Base-by-base conservation (phyloP, 2,888 invertebrate genomes). In the Troglohyphantes excavatus region DNA sequence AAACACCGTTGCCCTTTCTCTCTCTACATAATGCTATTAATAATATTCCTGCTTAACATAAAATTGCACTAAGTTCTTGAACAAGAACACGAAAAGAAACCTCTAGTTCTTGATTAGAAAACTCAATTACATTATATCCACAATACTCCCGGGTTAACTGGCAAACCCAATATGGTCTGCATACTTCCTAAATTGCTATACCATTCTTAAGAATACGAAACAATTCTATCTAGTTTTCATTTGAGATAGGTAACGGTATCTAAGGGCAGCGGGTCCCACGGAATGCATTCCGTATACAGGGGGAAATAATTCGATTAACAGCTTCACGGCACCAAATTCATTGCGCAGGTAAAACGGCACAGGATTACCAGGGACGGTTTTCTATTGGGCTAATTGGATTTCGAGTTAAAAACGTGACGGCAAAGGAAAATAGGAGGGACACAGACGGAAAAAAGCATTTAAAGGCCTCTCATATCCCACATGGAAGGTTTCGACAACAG, bases 331-430 rank as follows among this genome's bases (percentile, higher is more conserved):
- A 53, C 13, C 53, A 7, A n/a, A 53, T 53, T 53, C 53, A 17
- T 53, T 53, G 53, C 53, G n/a, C n/a, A 53, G 53, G 53, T 53
- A n/a, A 53, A 53, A 53, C 53, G n/a, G 53, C n/a, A 5, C n/a
- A 17, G 53, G 53, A 53, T 53, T 53, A 53, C 53, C 53, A 53
- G 53, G 5, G 3, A 53, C n/a, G 13, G 5, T n/a, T 53, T 53
- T n/a, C 53, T 53, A n/a, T 17, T 13, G 17, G 5, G 53, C 13
- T 53, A 53, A 53, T 53, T 53, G 13, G 53, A 53, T 53, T 53
- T n/a, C 7, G 17, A 53, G 53, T 53, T 53, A n/a, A 53, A 53
- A 13, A 53, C 53, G 53, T 53, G 53, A 53, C 53, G n/a, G 17
- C 5, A 53, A n/a, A 53, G 53, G 53, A 53, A 53, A 53, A n/a